phyloP scores from a whole-genome alignment of 2,888 invertebrate genomes.

The Penaeus monodon region DNA sequence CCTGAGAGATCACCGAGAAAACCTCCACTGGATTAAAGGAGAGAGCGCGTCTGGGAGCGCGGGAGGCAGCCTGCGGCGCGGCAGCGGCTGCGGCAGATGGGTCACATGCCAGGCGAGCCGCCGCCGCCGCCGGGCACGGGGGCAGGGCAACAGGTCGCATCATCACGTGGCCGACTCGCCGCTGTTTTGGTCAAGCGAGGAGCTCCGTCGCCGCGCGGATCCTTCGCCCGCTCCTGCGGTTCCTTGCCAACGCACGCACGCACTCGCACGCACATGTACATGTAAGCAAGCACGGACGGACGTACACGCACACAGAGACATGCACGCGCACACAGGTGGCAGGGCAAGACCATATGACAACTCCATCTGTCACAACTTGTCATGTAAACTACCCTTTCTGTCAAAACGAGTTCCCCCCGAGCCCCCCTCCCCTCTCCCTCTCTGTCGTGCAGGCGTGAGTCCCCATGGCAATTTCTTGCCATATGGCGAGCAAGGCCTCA shows the following conservation, averaged over 20 bases:
- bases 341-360: no score
- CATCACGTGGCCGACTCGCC: neutral
- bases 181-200: neutral
- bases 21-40: neutral
- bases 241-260: no score
- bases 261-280: no score
- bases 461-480: constrained; percentile 19
- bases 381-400: no score
- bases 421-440: no score
- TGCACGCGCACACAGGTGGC: no score
- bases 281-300: no score
- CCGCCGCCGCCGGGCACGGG: neutral
- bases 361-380: no score
- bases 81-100: constrained; percentile 18
- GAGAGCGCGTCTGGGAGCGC: neutral
- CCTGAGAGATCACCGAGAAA: neutral
- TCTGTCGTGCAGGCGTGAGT: neutral
- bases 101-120: constrained; percentile 7
- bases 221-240: no score
- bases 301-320: no score
- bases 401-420: no score
- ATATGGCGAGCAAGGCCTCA: constrained; percentile 31
- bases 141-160: constrained; percentile 7
- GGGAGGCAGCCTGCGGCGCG: neutral
- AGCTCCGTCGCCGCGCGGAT: neutral